Evolutionary conservation across 2,888 invertebrate genomes (phyloP).

Genomic region (Hirtodrosophila confusa): DNA sequence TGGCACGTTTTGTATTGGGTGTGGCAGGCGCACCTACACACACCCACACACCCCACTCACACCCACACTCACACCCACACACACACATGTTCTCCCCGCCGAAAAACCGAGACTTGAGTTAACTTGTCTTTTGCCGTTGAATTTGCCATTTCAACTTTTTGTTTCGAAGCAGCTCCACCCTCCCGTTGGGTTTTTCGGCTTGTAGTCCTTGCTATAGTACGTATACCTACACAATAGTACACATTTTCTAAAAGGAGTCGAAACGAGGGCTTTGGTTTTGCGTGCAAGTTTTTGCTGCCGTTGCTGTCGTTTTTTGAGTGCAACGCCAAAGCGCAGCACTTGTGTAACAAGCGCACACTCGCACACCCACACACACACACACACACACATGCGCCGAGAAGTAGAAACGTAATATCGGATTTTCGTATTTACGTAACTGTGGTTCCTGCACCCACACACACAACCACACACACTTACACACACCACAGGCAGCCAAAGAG

Average conservation of each 20-base stretch:
- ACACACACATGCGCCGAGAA: constrained; percentile 32
- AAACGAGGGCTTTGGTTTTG: constrained; percentile 64
- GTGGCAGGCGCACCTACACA: constrained; percentile 52
- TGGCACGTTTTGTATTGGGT: constrained; percentile 66
- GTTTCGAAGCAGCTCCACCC: constrained; percentile 42
- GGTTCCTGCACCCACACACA: constrained; percentile 51
- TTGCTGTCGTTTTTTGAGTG: constrained; percentile 53
- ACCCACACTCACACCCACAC: constrained; percentile 19
- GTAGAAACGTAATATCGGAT: constrained; percentile 77
- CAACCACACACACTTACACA: constrained; percentile 16
- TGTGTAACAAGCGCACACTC: constrained; percentile 62
- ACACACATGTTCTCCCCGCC: constrained; percentile 15
- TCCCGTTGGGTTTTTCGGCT: constrained; percentile 26
- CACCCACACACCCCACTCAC: constrained; percentile 18
- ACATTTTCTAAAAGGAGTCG: constrained; percentile 66
- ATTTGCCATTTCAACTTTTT: constrained; percentile 70
- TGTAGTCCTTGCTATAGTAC: constrained; percentile 11
- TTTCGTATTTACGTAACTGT: constrained; percentile 77
- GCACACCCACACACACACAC: constrained; percentile 25
- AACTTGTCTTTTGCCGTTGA: constrained; percentile 67
- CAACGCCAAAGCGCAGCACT: constrained; percentile 72
- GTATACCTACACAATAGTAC: background rate
- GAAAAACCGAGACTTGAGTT: constrained; percentile 54
- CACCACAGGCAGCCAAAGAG: constrained; percentile 35
- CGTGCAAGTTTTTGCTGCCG: constrained; percentile 58